These are phyloP conservation scores for Illadopsis cleaveri DNA, from an alignment of 2,113 vertebrate genomes.

Conservation along the genomic window DNA sequence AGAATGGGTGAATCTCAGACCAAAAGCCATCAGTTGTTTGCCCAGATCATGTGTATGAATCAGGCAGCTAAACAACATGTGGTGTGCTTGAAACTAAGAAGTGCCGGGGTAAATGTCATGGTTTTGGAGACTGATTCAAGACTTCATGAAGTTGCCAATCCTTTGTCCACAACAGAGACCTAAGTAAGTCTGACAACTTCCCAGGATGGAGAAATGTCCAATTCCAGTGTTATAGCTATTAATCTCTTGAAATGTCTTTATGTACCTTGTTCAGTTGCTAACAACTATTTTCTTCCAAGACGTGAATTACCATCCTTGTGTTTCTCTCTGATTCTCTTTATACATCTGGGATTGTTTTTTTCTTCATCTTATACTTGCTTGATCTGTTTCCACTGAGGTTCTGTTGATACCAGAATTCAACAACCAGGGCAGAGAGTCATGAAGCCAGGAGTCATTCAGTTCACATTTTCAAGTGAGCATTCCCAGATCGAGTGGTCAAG, in stretches of 20 bases:
- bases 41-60: not conserved
- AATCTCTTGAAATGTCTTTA: not conserved
- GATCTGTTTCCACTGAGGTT: not conserved
- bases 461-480: not conserved
- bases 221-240: not conserved
- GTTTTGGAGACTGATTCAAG: not conserved
- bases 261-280: not conserved
- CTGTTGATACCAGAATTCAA: not conserved
- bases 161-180: not conserved
- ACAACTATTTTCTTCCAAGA: not conserved
- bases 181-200: not conserved
- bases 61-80: not conserved
- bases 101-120: not conserved
- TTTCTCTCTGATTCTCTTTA: not conserved
- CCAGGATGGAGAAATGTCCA: not conserved
- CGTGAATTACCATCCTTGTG: not conserved
- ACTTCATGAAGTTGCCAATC: not conserved
- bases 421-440: not conserved
- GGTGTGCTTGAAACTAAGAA: not conserved
- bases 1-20: not conserved
- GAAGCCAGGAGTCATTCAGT: not conserved
- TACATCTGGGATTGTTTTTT: not conserved
- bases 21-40: not conserved
- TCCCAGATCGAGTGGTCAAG: not conserved
- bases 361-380: not conserved